Conservation (phyloP, 2,888 invertebrate genomes). For the Gari tellinella region DNA sequence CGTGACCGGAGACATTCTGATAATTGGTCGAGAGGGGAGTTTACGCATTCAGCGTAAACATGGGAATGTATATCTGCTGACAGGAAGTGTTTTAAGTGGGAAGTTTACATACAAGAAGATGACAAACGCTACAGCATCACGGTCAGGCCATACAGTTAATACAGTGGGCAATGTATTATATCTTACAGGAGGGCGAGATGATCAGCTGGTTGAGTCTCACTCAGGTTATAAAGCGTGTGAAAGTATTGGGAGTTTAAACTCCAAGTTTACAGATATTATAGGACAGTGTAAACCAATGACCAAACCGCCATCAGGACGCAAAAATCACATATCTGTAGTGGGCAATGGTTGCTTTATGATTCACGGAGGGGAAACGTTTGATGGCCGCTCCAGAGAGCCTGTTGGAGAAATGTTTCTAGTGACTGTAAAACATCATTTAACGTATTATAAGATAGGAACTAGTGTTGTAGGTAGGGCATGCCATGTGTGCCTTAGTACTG, state of each 20-base stretch:
- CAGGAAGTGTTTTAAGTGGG: slow-evolving; percentile 69
- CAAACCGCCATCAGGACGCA: slow-evolving; percentile 81
- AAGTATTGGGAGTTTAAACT: slow-evolving; percentile 30
- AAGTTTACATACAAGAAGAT: slow-evolving; percentile 73
- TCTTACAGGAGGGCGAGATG: slow-evolving; percentile 81
- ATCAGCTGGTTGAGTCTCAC: slow-evolving; percentile 77
- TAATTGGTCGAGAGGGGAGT: slow-evolving; percentile 83
- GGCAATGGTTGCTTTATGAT: slow-evolving; percentile 74
- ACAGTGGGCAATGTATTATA: slow-evolving; percentile 71
- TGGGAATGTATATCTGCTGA: slow-evolving; percentile 79
- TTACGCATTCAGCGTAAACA: slow-evolving; percentile 78
- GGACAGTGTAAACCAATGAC: slow-evolving; percentile 62
- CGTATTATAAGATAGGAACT: slow-evolving; percentile 73
- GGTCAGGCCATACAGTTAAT: slow-evolving; percentile 82
- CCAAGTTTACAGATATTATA: slow-evolving; percentile 51
- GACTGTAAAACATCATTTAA: slow-evolving; percentile 59
- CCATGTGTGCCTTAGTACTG: slow-evolving; percentile 74
- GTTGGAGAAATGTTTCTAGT: slow-evolving; percentile 81
- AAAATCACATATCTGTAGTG: slow-evolving; percentile 77
- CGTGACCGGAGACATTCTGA: slow-evolving; percentile 74
- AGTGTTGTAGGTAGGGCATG: slow-evolving; percentile 74
- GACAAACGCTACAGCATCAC: slow-evolving; percentile 72
- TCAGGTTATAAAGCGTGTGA: slow-evolving; percentile 44
- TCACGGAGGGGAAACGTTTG: slow-evolving; percentile 84
- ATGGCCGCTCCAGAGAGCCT: slow-evolving; percentile 80